phyloP scores from a whole-genome alignment of 2,888 invertebrate species.

The Pollenia labialis region DNA sequence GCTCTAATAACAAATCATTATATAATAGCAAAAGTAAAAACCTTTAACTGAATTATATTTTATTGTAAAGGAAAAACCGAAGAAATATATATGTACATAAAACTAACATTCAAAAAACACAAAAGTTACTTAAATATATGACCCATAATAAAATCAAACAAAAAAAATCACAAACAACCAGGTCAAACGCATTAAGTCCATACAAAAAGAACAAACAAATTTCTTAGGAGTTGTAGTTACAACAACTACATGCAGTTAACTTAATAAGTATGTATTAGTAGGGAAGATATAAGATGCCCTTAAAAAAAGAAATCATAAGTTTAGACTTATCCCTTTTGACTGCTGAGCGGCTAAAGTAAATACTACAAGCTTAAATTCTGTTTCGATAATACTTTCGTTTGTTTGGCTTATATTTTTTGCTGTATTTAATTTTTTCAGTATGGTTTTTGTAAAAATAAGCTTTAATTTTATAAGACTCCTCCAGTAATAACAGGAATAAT shows the following conservation, averaged over 20 bases:
- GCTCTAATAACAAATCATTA: slow-evolving; percentile 8
- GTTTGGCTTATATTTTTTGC: neutral
- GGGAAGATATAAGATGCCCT: no score
- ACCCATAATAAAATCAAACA: neutral
- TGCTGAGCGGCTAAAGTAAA: slow-evolving; percentile 14
- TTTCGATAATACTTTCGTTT: slow-evolving; percentile 6
- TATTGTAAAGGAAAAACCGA: neutral
- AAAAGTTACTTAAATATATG: slow-evolving; percentile 11
- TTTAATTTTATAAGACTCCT: neutral
- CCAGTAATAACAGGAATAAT: neutral
- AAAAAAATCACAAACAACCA: neutral
- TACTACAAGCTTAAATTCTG: slow-evolving; percentile 6
- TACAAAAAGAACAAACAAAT: neutral
- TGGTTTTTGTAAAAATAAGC: slow-evolving; percentile 27
- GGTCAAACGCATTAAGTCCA: neutral
- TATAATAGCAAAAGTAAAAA: neutral
- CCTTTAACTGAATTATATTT: neutral
- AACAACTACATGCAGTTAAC: no score
- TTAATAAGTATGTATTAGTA: no score
- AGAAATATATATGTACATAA: neutral
- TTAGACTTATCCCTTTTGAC: neutral
- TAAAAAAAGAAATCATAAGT: no score
- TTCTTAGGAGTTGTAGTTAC: no score
- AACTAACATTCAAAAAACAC: neutral
- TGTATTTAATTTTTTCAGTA: neutral